Conservation (phyloP, 2,797 vertebrate genomes). For the Myotis daubentonii region DNA sequence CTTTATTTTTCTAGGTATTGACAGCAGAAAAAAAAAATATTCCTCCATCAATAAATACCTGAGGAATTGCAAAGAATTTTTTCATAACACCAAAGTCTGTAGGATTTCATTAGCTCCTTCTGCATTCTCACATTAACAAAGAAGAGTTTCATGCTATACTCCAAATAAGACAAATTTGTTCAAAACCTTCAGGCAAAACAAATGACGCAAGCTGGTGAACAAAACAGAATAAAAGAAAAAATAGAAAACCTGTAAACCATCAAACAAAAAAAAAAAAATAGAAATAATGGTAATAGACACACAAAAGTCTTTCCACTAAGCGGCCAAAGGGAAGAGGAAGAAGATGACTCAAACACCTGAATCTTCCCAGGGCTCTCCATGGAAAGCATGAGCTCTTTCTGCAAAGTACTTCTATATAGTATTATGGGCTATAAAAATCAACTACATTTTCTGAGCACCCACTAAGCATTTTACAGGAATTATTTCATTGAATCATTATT, state of each 20-base stretch:
- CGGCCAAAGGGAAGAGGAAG: slow-evolving; percentile 4
- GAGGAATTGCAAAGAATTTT: slow-evolving; percentile 38
- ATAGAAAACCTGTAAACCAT: neutral
- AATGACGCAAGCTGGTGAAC: slow-evolving; percentile 17
- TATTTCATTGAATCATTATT: slow-evolving; percentile 12
- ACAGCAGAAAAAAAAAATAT: slow-evolving; percentile 18
- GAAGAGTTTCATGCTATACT: neutral
- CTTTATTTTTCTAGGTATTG: slow-evolving; percentile 21
- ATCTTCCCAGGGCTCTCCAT: neutral
- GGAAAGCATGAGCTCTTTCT: slow-evolving; percentile 34
- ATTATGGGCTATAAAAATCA: slow-evolving; percentile 23
- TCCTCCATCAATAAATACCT: slow-evolving; percentile 9
- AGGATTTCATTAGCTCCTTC: slow-evolving; percentile 48
- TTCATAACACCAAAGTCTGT: slow-evolving; percentile 30
- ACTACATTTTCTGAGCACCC: slow-evolving; percentile 29
- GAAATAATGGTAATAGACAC: neutral
- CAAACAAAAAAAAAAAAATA: neutral
- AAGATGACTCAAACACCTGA: neutral
- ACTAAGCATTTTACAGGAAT: slow-evolving; percentile 41
- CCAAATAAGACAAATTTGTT: slow-evolving; percentile 51
- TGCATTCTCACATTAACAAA: neutral
- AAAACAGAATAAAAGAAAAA: slow-evolving; percentile 36
- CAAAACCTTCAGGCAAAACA: slow-evolving; percentile 39
- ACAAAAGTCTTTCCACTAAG: slow-evolving; percentile 49
- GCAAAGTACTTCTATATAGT: neutral